Base-by-base conservation (phyloP, 2,113 vertebrate genomes). In the Dipodomys ordii region DNA sequence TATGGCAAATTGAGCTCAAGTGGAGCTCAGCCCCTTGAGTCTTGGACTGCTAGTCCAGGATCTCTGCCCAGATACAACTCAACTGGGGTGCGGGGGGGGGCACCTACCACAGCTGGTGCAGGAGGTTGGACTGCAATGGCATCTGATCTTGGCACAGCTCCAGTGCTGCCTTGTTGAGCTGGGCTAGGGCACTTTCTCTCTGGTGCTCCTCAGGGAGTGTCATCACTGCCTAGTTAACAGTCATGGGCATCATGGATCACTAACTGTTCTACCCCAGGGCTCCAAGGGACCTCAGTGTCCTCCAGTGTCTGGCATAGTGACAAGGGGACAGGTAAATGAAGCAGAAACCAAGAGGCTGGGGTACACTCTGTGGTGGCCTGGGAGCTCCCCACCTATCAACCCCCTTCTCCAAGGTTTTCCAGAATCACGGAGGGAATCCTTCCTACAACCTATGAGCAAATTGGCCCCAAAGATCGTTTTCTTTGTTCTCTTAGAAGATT, bases 41-140 rank as follows among this genome's bases (percentile, higher is more conserved):
- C 20, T 39, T 8, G 30, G 71, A 49, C 62, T 28, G 12, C 28
- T 6, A 32, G 23, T 32, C 32, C 30, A 32, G 49, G n/a, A 23
- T 12, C 67, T 35, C 73, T 30, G 74, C 60, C 57, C 62, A 11
- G 73, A 60, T 1, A 53, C 23, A 0, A 53, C 46, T 74, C 65
- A 62, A 53, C 35, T 7, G 23, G 39, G 30, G 30, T 39, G 39
- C 5, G 62, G 60, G 32, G 87, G 8, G 73, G 79, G 72, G 30
- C 83, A 96, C 98, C 91, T 95, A 99, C 99, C 99, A 98, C 65
- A 96, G 95, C 39, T 96, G 92, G 91, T 98, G 93, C 67, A 97
- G 67, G 71, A 98, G 94, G 85, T 98, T 91, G 2, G 94, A 85
- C 74, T 96, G 97, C 20, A 96, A 23, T 6, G 96, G 97, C 76